Evolutionary conservation across 2,113 vertebrate species (phyloP), one percentile per base, ranked within the genome.

Genomic region (Octodon degus): DNA sequence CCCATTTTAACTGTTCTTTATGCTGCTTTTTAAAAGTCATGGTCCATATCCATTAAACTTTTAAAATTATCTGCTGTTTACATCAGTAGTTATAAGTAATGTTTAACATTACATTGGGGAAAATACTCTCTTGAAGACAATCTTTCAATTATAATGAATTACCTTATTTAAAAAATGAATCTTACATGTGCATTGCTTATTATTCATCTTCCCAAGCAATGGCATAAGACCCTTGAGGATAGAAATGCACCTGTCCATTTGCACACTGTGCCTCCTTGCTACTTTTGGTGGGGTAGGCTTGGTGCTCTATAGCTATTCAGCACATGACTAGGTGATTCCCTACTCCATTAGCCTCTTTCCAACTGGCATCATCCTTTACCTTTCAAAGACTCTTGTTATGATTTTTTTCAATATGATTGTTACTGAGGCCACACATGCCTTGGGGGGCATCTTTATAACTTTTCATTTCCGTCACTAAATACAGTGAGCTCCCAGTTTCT

Each of bases 161-260:
- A 76, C 77, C 19, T 93, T 90, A n/a, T 53, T 91, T 91, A 70
- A 81, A 85, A 72, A 87, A 34, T n/a, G n/a, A 74, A 95, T n/a
- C 25, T 77, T 67, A 74, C 30, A 80, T 62, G 12, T 74, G 68
- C 88, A n/a, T 55, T 68, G 74, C 13, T 60, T 86, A 86, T 88
- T 91, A 2, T 87, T 7, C 34, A 6, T 70, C 32, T 85, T 14
- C 2, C 10, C 7, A n/a, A 80, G 81, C 6, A 83, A 65, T n/a
- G 90, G 70, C 53, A 50, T 67, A 94, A 94, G 53, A 25, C 0
- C 47, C 8, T 83, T 83, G 32, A 68, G 37, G 1, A 81, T 32
- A 90, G 58, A 72, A 22, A n/a, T 16, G 32, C 83, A 30, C 40
- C 34, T 55, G 2, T 40, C 77, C 10, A 0, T 2, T 67, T 93